These are phyloP conservation scores for Enteromius trimaculatus DNA, from an alignment of 2,797 vertebrate species.

Conservation along the genomic window DNA sequence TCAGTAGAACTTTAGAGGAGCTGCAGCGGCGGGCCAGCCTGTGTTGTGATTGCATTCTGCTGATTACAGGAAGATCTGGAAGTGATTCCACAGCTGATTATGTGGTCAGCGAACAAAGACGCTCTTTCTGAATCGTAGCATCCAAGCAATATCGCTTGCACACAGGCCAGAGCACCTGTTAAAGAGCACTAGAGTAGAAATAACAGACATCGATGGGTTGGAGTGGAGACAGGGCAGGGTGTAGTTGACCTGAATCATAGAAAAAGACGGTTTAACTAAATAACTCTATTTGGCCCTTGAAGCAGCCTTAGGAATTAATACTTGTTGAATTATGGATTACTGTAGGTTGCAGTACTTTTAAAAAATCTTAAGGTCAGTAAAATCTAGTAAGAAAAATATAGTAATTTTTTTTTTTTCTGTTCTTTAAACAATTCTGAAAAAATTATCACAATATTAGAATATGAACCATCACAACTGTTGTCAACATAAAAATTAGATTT, in stretches of 20 bases:
- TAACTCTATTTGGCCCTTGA: not conserved
- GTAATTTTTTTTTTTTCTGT: not conserved
- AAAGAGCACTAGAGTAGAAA: slow-evolving; percentile 28
- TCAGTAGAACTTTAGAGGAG: slow-evolving; percentile 29
- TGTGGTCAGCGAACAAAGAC: slow-evolving; percentile 41
- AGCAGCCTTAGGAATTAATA: not conserved
- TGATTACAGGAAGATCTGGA: slow-evolving; percentile 59
- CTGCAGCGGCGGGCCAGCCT: slow-evolving; percentile 26
- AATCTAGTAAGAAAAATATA: not conserved
- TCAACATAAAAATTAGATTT: not conserved
- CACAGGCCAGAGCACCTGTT: slow-evolving; percentile 45
- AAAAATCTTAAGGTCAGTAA: not conserved
- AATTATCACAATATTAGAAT: not conserved
- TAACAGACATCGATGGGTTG: slow-evolving; percentile 36
- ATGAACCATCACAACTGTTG: not conserved
- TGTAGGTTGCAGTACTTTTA: not conserved
- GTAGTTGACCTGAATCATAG: not conserved
- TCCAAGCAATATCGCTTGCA: slow-evolving; percentile 31
- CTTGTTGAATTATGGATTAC: not conserved
- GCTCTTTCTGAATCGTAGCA: slow-evolving; percentile 44
- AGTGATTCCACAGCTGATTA: slow-evolving; percentile 61
- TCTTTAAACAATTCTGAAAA: not conserved
- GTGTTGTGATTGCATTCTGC: slow-evolving; percentile 46
- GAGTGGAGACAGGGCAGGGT: not conserved
- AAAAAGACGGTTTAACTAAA: not conserved